Evolutionary conservation across 64 coral and sea anemone species (phyloP), one percentile per base, ranked within the genome.

Genomic region (Actinia equina): DNA sequence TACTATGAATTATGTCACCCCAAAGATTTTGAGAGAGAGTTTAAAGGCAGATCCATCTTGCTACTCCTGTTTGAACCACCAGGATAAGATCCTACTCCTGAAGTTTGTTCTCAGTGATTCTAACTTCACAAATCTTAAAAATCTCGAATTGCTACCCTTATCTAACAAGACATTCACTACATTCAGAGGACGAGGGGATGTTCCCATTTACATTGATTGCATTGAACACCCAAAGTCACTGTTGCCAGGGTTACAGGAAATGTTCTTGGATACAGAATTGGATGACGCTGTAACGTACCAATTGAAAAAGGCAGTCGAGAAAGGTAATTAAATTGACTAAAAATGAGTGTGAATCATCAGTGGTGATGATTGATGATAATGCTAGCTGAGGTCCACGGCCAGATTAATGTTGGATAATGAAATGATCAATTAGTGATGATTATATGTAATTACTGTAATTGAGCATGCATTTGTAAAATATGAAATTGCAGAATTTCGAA

Each of bases 81-180:
- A 17, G 56, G 87, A 89, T 8, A 95, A 92, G 90, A 79, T 95
- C 42, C 55, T 25, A 4, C 87, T 95, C 58, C 71, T 95, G 19
- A 60, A 52, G 20, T 95, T 82, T 85, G 26, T 95, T 22, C 85
- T 95, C 54, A 82, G 86, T 51, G 90, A 92, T 52, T 80, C 84
- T 14, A 42, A 78, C n/a, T 92, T 89, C 88, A 25, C 17, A 45
- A 59, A 92, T 18, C 87, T 95, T 30, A 25, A 42, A 51, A 87
- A 63, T 76, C 54, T 95, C 15, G 27, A 89, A 5, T 58, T 95
- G 8, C 79, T 95, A 27, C 94, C 94, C 22, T n/a, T 89, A 2
- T 83, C 87, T 55, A 57, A 89, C 52, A 82, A 86, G 15, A 71
- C 15, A 4, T 89, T 95, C 70, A 43, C 46, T 26, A 84, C n/a